A percentile compares a stretch with the other conserved stretches of the same genome.
phyloP scores from a whole-genome alignment of 2,113 vertebrate genomes.

The Polypterus bichir region DNA sequence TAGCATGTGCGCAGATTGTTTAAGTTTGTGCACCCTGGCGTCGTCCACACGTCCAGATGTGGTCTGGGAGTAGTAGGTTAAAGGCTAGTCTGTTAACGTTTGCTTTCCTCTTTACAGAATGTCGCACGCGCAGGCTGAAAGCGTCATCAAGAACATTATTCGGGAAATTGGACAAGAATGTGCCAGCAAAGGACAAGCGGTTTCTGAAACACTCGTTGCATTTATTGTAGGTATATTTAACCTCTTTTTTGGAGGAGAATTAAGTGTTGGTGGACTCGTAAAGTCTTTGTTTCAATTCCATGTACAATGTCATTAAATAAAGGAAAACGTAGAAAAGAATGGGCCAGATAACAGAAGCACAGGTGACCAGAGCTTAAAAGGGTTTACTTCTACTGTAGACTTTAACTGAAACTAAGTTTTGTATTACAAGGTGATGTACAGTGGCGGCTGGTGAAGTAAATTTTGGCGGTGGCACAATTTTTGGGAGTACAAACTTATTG shows the following conservation, averaged over 20 bases:
- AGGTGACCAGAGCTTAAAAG: background rate
- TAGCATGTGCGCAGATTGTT: too few species aligned
- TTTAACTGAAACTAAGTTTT: too few species aligned
- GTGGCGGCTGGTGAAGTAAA: too few species aligned
- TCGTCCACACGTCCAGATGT: too few species aligned
- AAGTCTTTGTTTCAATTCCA: background rate
- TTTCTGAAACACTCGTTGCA: constrained; percentile 61
- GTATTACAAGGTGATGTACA: too few species aligned
- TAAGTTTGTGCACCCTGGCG: too few species aligned
- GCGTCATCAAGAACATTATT: constrained; percentile 61
- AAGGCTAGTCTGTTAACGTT: too few species aligned
- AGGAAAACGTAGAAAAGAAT: background rate
- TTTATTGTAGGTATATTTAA: constrained; percentile 61
- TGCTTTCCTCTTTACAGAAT: constrained; percentile 30
- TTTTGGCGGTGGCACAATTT: too few species aligned
- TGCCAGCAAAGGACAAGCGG: constrained; percentile 35
- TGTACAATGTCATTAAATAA: background rate
- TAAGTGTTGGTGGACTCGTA: background rate
- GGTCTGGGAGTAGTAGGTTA: too few species aligned
- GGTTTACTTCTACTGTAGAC: background rate
- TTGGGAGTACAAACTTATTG: too few species aligned
- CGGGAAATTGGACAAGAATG: constrained; percentile 54
- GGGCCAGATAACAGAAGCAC: background rate
- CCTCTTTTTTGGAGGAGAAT: constrained; percentile 16
- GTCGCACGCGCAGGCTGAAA: constrained; percentile 41